Evolutionary conservation across 1,140 invertebrate genomes (phyloP), one percentile per base, ranked within the genome.

Genomic region (Drosophila bifasciata): DNA sequence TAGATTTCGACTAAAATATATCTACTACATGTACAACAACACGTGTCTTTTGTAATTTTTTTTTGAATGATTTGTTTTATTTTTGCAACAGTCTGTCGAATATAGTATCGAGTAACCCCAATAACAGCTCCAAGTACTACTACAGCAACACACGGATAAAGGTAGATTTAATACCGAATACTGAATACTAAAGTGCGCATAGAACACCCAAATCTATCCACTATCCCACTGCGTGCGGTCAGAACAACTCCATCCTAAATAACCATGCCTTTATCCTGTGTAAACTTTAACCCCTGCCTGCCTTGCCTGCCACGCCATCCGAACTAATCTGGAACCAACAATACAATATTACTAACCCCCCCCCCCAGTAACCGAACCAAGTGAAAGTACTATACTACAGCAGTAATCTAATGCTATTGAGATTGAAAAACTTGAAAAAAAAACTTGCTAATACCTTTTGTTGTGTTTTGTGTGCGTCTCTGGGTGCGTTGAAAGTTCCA

Each of bases 401-500:
- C 51, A 45, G 40, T 40, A 41, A 57, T 17, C 21, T 45, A n/a
- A 52, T 25, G 5, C 19, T 4, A 36, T 36, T 36, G 32, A 11
- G 11, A 36, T n/a, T n/a, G n/a, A 11, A 32, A 21, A 21, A 19
- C n/a, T n/a, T n/a, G 28, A 32, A 36, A 4, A 36, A 36, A 13
- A 3, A 36, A 36, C 32, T 13, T 36, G 11, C 32, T 36, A 11
- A 36, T 11, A 36, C 40, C 45, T 66, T 75, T 75, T 75, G 72
- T 72, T 75, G 72, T 75, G 60, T 56, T 21, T 58, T 75, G 71
- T 75, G 70, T 75, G 71, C 61, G 71, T 75, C 70, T 74, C 70
- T 79, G 70, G 79, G 75, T 75, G 70, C 71, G 70, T 73, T 56
- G 49, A 40, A 75, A 75, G 64, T 75, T 74, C 49, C 80, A 68